phyloP scores from a whole-genome alignment of 2,888 invertebrate genomes.

The Megaustenia siamemsis region DNA sequence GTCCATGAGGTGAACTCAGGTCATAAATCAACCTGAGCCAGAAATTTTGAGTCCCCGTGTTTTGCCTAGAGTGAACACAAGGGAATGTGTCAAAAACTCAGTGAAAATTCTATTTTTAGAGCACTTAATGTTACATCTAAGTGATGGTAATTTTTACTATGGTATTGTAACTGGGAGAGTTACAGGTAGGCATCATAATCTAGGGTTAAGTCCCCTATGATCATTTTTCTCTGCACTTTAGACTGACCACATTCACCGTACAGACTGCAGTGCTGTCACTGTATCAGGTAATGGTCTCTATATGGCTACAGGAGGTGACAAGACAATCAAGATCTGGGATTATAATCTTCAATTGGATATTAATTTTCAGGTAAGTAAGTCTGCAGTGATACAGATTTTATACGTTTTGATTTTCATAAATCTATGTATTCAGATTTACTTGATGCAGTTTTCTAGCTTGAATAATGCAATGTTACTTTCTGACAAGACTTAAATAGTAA shows the following conservation, averaged over 20 bases:
- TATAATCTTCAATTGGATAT: constrained; percentile 78
- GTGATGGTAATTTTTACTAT: no score
- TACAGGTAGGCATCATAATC: no score
- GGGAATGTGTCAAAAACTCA: no score
- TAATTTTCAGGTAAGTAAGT: constrained; percentile 76
- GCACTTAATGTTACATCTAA: no score
- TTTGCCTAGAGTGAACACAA: no score
- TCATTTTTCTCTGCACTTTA: constrained; percentile 56
- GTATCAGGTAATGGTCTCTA: constrained; percentile 73
- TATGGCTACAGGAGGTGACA: constrained; percentile 79
- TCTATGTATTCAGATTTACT: not conserved
- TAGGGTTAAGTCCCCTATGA: not conserved
- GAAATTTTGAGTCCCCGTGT: no score
- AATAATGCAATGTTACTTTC: not conserved
- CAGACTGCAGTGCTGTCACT: constrained; percentile 74
- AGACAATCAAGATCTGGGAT: constrained; percentile 79
- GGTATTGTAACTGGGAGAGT: no score
- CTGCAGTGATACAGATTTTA: not conserved
- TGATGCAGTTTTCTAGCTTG: no score
- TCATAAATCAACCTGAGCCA: no score
- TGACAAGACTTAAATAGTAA: no score
- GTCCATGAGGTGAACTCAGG: no score
- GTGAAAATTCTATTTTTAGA: no score
- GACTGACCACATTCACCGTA: constrained; percentile 76
- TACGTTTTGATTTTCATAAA: not conserved